Conservation (phyloP, 2,888 invertebrate genomes). For the Odontocolon sp. region DNA sequence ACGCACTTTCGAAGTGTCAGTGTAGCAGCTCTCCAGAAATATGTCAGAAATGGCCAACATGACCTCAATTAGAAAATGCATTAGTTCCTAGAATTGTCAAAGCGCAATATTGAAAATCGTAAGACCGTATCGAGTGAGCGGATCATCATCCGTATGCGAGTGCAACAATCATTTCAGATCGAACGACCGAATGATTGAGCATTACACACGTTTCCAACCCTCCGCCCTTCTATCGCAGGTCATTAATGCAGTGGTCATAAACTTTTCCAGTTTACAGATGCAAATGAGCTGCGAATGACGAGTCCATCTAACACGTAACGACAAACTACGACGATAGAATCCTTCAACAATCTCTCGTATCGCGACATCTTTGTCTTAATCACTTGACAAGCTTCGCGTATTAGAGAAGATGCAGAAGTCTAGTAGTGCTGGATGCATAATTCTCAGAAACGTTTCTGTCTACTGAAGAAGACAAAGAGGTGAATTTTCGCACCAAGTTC, state of each 20-base stretch:
- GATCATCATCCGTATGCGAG: not conserved
- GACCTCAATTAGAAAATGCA: not conserved
- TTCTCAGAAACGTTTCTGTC: not conserved
- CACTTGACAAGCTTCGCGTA: slow-evolving; percentile 27
- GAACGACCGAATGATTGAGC: not conserved
- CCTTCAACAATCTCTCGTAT: slow-evolving; percentile 20
- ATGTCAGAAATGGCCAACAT: no score
- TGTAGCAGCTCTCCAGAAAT: not conserved
- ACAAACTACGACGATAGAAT: slow-evolving; percentile 15
- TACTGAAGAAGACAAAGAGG: not conserved
- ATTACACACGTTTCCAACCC: not conserved
- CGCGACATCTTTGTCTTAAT: slow-evolving; percentile 26
- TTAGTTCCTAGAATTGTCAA: not conserved
- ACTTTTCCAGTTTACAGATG: slow-evolving; percentile 30
- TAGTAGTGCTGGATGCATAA: not conserved
- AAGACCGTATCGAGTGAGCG: not conserved
- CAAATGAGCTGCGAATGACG: slow-evolving; percentile 10
- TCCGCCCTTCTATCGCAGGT: not conserved
- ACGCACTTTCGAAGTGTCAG: not conserved
- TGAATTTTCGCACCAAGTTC: not conserved
- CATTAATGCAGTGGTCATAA: slow-evolving; percentile 30
- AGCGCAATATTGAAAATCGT: no score
- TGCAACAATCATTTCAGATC: slow-evolving; percentile 2
- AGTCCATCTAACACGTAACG: not conserved
- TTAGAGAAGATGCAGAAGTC: slow-evolving; percentile 10